Evolutionary conservation across 2,113 vertebrate genomes (phyloP).

Genomic region (Platycercus adscitus): DNA sequence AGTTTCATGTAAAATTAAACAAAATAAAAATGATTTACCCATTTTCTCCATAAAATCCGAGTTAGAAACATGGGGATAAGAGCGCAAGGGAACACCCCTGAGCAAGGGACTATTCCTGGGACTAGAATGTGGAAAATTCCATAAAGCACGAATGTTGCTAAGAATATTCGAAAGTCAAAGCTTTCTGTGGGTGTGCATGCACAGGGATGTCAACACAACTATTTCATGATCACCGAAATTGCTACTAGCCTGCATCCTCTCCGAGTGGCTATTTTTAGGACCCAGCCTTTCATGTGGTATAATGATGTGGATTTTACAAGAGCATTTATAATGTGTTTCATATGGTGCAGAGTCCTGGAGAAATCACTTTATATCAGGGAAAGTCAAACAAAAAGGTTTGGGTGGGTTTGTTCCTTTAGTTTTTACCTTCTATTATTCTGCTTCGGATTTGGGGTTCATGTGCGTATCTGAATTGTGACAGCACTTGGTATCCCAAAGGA

Average conservation of each 20-base stretch:
- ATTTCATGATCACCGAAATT: slow-evolving; percentile 77
- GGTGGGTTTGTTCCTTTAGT: neutral
- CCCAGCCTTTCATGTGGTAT: slow-evolving; percentile 80
- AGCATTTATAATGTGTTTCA: slow-evolving; percentile 82
- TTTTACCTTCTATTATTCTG: neutral
- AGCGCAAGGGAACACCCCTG: neutral
- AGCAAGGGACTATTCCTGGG: neutral
- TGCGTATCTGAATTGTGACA: neutral
- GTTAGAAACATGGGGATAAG: neutral
- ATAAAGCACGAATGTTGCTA: slow-evolving; percentile 21
- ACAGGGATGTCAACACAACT: slow-evolving; percentile 62
- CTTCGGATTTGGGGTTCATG: neutral
- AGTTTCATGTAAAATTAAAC: neutral
- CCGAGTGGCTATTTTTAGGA: slow-evolving; percentile 82
- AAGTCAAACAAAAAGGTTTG: slow-evolving; percentile 26
- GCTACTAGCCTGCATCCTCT: slow-evolving; percentile 75
- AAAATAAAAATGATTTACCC: neutral
- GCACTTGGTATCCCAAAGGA: neutral
- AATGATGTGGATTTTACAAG: slow-evolving; percentile 83
- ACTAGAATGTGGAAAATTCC: slow-evolving; percentile 16
- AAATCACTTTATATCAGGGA: slow-evolving; percentile 55
- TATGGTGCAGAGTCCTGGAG: slow-evolving; percentile 64
- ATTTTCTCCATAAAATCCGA: neutral
- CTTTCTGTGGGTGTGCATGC: slow-evolving; percentile 52
- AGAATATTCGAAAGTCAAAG: slow-evolving; percentile 43